Evolutionary conservation across 2,888 invertebrate genomes (phyloP).

Genomic region (Diloba caeruleocephala): DNA sequence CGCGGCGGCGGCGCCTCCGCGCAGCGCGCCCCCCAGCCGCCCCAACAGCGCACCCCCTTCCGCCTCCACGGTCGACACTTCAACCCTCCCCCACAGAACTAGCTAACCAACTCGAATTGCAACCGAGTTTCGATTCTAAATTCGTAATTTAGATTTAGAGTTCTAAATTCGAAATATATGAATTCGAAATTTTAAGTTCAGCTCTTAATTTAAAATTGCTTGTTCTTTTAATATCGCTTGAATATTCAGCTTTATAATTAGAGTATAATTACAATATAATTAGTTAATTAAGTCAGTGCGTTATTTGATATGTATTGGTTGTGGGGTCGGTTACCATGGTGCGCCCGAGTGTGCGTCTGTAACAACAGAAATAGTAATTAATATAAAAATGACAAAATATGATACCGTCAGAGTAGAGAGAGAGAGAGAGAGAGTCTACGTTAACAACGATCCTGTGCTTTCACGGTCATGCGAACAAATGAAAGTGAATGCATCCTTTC

Average conservation of each 20-base stretch:
- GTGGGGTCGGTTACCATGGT: conserved; percentile 73
- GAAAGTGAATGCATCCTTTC: no score
- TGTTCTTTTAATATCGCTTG: conserved; percentile 18
- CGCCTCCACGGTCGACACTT: conserved; percentile 85
- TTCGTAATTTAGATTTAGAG: background rate
- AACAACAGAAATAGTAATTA: conserved; percentile 63
- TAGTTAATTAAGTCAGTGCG: conserved; percentile 75
- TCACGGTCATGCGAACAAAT: no score
- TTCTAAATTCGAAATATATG: background rate
- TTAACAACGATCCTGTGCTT: no score
- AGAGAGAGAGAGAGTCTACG: no score
- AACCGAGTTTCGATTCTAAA: background rate
- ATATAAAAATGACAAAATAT: background rate
- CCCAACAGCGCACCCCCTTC: conserved; percentile 89
- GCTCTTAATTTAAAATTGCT: conserved; percentile 15
- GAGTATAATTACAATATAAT: conserved; percentile 36
- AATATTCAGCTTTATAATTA: conserved; percentile 27
- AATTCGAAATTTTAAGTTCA: background rate
- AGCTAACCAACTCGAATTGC: conserved; percentile 13
- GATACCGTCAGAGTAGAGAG: no score
- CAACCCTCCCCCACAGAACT: conserved; percentile 59
- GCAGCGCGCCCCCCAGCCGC: conserved; percentile 91
- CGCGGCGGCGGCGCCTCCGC: conserved; percentile 91
- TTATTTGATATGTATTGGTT: conserved; percentile 84
- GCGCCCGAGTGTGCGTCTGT: conserved; percentile 73